Base-by-base conservation (phyloP, 2,888 invertebrate genomes). In the Pammene aurita region DNA sequence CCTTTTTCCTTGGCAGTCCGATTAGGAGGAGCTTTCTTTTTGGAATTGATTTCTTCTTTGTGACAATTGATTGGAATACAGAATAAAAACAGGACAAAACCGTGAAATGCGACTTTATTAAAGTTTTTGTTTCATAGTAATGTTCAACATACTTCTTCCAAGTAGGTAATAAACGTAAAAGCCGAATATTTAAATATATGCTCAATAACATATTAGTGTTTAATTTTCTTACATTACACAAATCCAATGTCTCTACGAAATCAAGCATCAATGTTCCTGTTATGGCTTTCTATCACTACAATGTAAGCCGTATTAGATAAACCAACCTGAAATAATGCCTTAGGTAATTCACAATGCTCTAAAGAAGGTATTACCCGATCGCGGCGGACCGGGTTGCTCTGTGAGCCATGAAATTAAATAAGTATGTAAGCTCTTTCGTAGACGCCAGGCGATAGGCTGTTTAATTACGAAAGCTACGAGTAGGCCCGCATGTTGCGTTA, bases 331-430 rank as follows among this genome's bases (percentile, higher is more conserved):
- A 58, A 35, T 44, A 58, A 69, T 38, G 26, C 58, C 44, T 54
- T 13, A 54, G n/a, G 54, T 54, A 34, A 55, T 57, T 68, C 13
- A 68, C 44, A 64, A 64, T 63, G 57, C 52, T 58, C 38, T 63
- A 68, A 68, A 54, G 26, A 60, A 46, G 41, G 58, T 65, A 60
- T 60, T 64, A 54, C 64, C 16, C 78, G 78, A 73, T 74, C 75
- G 42, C 67, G 26, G 26, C 52, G 50, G 57, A 26, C 74, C 73
- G 74, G 71, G 74, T 74, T 78, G 80, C 76, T 75, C 76, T 78
- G 76, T 82, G 80, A 80, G 80, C 82, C 83, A 79, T 79, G 79
- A 84, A 86, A 85, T 85, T 81, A 85, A 85, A 78, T 79, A 82
- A 83, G 83, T 81, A 77, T 75, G 80, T 86, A 86, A 87, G 84